Conservation (phyloP, 2,113 vertebrate genomes). For the Galeopterus variegatus region DNA sequence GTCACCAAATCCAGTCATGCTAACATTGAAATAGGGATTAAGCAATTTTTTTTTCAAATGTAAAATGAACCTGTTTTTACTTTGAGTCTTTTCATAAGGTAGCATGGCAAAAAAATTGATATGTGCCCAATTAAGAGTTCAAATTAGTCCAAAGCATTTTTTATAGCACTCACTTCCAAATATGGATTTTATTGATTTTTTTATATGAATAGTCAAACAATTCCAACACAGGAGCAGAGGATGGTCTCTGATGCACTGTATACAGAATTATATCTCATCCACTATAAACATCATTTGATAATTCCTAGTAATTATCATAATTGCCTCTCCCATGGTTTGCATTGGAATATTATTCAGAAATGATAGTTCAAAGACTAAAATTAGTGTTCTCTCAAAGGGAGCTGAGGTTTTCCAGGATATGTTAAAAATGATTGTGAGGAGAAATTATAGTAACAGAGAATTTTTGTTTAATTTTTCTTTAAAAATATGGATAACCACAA, state of each 20-base stretch:
- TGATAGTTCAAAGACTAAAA: background rate
- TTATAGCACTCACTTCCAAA: background rate
- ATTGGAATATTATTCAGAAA: constrained; percentile 16
- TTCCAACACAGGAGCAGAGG: background rate
- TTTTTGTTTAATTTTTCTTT: background rate
- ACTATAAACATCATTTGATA: background rate
- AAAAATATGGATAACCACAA: constrained; percentile 9
- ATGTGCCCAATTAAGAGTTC: background rate
- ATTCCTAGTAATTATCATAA: background rate
- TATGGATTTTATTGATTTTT: background rate
- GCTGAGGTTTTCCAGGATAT: background rate
- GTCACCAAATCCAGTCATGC: background rate
- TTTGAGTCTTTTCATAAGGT: background rate
- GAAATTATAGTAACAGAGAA: background rate
- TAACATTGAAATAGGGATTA: background rate
- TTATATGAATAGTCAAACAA: background rate
- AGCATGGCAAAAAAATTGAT: background rate
- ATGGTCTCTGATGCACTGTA: background rate
- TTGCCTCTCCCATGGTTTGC: background rate
- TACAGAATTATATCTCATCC: background rate
- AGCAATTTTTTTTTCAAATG: background rate
- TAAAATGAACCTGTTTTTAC: background rate
- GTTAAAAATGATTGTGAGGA: background rate
- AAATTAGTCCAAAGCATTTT: background rate
- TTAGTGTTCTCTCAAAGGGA: background rate